These are phyloP conservation scores for Hypomecis atomaria DNA, from an alignment of 2,888 invertebrate genomes.

Conservation along the genomic window DNA sequence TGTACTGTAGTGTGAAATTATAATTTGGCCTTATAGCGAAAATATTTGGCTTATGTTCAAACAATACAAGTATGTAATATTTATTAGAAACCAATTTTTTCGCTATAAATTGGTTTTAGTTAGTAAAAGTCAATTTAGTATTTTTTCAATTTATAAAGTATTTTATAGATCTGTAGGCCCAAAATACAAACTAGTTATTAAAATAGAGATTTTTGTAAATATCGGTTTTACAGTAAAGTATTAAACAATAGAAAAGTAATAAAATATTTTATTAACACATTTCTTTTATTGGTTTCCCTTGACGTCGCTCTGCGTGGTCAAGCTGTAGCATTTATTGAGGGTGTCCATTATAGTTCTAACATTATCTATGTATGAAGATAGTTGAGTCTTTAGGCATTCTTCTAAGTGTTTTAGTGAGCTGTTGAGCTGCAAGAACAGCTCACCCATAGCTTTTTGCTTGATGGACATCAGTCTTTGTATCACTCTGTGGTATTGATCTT, in stretches of 20 bases:
- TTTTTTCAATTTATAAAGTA: conserved; percentile 3
- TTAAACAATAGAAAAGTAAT: conserved; percentile 56
- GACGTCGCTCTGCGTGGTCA: conserved; percentile 17
- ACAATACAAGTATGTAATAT: not conserved
- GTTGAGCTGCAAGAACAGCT: conserved; percentile 48
- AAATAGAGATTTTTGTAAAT: conserved; percentile 48
- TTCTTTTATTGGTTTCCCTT: conserved; percentile 28
- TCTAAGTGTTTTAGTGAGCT: conserved; percentile 48
- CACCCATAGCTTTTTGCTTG: conserved; percentile 54
- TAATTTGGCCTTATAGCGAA: not conserved
- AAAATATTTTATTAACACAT: conserved; percentile 46
- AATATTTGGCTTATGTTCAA: not conserved
- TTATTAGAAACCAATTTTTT: conserved; percentile 1
- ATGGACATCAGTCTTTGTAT: conserved; percentile 59
- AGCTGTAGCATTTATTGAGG: conserved; percentile 58
- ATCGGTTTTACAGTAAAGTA: conserved; percentile 61
- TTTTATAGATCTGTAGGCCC: conserved; percentile 3
- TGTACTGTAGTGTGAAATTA: conserved; percentile 1
- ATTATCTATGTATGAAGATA: conserved; percentile 53
- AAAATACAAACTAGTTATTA: conserved; percentile 44
- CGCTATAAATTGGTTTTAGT: not conserved
- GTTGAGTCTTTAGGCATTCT: conserved; percentile 53
- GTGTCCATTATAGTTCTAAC: conserved; percentile 52
- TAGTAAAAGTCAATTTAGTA: conserved; percentile 21
- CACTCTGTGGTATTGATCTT: conserved; percentile 59